Evolutionary conservation across 1,140 invertebrate species (phyloP).

Genomic region (Drosophila kanapiae): DNA sequence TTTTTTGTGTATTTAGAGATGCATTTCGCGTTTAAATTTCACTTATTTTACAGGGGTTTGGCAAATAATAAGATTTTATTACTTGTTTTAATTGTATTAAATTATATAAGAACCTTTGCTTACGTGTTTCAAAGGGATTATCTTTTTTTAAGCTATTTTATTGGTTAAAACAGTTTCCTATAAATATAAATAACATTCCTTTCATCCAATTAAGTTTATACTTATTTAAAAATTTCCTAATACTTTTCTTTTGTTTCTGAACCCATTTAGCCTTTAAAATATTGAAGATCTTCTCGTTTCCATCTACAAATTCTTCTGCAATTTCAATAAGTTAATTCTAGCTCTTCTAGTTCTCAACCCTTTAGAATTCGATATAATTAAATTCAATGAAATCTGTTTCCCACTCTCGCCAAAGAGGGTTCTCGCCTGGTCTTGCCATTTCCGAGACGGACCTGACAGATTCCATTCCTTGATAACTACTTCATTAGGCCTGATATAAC

Average conservation of each 20-base stretch:
- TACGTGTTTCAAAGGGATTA: not conserved
- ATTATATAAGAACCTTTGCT: not conserved
- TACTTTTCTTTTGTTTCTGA: no score
- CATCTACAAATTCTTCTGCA: no score
- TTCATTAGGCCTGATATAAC: constrained; percentile 65
- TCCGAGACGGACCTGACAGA: constrained; percentile 34
- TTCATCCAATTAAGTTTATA: no score
- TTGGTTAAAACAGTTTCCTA: no score
- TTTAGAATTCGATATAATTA: constrained; percentile 20
- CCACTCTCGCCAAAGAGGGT: constrained; percentile 1
- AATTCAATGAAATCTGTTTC: constrained; percentile 39
- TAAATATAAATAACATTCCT: no score
- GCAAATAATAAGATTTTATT: no score
- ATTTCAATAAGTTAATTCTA: not conserved
- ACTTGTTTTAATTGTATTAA: not conserved
- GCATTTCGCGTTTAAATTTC: not conserved
- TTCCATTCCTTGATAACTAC: constrained; percentile 69
- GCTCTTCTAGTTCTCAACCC: not conserved
- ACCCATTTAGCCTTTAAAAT: not conserved
- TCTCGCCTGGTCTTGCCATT: constrained; percentile 34
- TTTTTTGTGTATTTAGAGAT: not conserved
- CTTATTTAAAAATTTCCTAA: not conserved
- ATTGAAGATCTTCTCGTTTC: no score
- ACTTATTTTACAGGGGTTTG: no score
- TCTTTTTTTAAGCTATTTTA: not conserved